A percentile compares a stretch with the other conserved stretches of the same genome.
Conservation (phyloP, 1,140 invertebrate genomes). For the Thaumetopoea pityocampa region DNA sequence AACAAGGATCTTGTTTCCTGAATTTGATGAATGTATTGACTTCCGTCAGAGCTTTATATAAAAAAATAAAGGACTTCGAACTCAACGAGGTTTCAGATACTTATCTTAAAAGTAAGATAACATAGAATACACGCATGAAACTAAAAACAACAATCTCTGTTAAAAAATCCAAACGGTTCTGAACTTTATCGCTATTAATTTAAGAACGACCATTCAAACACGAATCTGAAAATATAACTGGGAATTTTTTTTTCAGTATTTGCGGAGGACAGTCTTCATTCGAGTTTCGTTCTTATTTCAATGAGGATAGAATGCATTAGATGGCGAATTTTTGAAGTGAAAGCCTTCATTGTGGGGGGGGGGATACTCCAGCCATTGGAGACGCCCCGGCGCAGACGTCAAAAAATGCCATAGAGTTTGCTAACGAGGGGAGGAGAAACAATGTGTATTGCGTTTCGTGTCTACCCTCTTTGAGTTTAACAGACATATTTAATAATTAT, state of each 20-base stretch:
- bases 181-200: constrained; percentile 22
- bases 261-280: constrained; percentile 10
- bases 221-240: constrained; percentile 18
- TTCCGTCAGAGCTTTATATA: constrained; percentile 7
- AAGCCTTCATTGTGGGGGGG: constrained; percentile 23
- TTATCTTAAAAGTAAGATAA: constrained; percentile 54
- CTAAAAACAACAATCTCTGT: constrained; percentile 26
- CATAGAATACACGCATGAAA: constrained; percentile 41
- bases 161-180: constrained; percentile 25
- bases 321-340: constrained; percentile 24
- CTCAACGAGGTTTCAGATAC: constrained; percentile 47
- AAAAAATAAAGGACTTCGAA: constrained; percentile 23
- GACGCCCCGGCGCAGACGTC: constrained; percentile 59
- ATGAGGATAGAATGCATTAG: constrained; percentile 27
- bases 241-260: constrained; percentile 12
- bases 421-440: constrained; percentile 59
- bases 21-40: too few species aligned
- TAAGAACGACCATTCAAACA: constrained; percentile 17
- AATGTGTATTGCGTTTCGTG: constrained; percentile 37
- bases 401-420: constrained; percentile 60
- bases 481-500: too few species aligned
- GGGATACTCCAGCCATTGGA: constrained; percentile 45
- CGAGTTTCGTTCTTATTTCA: constrained; percentile 38
- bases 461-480: constrained; percentile 13
- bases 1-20: too few species aligned